A percentile compares a stretch with the other conserved stretches of the same genome.
Evolutionary conservation across 2,888 invertebrate species (phyloP).

Genomic region (Eucera pruinosa): DNA sequence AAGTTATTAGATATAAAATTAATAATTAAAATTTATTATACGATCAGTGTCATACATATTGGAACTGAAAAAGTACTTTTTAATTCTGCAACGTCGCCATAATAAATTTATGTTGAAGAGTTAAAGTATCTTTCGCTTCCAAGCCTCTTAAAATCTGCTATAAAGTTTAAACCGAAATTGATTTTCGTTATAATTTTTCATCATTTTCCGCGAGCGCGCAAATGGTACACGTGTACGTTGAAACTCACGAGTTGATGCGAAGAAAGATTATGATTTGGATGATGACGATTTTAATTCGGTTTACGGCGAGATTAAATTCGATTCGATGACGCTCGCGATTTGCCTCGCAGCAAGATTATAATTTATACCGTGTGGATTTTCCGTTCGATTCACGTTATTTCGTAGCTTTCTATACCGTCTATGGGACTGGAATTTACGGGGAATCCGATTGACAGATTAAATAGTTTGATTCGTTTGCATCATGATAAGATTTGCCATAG

Average conservation of each 20-base stretch:
- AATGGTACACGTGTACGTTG: not conserved
- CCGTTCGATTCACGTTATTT: not conserved
- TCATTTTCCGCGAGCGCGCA: not conserved
- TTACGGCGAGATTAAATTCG: not conserved
- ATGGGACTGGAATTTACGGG: too few species aligned
- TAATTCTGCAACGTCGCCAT: too few species aligned
- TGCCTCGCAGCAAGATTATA: not conserved
- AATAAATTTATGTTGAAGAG: too few species aligned
- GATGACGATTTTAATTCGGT: slow-evolving; percentile 15
- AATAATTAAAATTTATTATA: too few species aligned
- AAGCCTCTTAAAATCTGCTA: not conserved
- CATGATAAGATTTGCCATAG: too few species aligned
- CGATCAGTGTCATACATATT: too few species aligned
- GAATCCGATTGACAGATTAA: too few species aligned
- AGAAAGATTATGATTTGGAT: not conserved
- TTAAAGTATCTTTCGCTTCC: not conserved
- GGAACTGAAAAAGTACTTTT: too few species aligned
- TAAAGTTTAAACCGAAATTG: not conserved
- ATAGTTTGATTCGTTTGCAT: too few species aligned
- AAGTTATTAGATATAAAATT: too few species aligned
- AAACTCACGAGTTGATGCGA: not conserved
- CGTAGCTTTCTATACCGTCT: not conserved
- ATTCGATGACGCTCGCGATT: slow-evolving; percentile 1
- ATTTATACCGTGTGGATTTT: not conserved
- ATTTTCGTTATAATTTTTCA: too few species aligned